Base-by-base conservation (phyloP, 2,113 vertebrate genomes). In the Calidris pygmaea region DNA sequence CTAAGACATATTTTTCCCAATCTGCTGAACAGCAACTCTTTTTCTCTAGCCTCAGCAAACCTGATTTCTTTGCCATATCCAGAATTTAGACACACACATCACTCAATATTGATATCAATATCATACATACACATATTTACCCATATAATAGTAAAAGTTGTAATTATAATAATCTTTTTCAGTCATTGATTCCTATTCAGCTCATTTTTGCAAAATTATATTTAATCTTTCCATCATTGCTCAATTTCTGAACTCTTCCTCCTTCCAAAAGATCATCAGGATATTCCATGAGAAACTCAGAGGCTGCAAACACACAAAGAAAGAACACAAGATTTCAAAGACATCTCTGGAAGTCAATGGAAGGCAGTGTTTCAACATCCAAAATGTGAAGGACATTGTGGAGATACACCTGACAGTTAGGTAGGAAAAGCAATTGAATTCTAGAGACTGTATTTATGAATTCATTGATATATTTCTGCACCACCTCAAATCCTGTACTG, bases 251-350 rank as follows among this genome's bases (percentile, higher is more conserved):
- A 94, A 45, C 32, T 48, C 4, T 65, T 66, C 3, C 2, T 68
- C 2, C 14, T 71, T 75, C 19, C 26, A 56, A 29, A 87, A 43
- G 5, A 37, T 71, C 0, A 0, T 32, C 39, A 45, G 11, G 7
- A 41, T 41, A 17, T 56, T 85, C 26, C 17, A 12, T 63, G 30
- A 88, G 71, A 90, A 92, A 68, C 6, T 43, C n/a, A 32, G n/a
- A 22, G 8, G 5, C 43, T 82, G 27, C 7, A 47, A 60, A 77
- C 10, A 29, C 0, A 0, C 17, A 66, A 87, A 15, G 14, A 52
- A 82, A 73, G 13, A 73, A 45, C 1, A 37, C 26, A 70, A 14
- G 5, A 22, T 84, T 86, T 62, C 23, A 62, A 58, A 50, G 29
- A 30, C 21, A 4, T 43, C n/a, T 70, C 83, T 93, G 29, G 13